A percentile compares a stretch with the other conserved stretches of the same genome.
phyloP scores from a whole-genome alignment of 1,140 invertebrate genomes.

The Pogonus chalceus region DNA sequence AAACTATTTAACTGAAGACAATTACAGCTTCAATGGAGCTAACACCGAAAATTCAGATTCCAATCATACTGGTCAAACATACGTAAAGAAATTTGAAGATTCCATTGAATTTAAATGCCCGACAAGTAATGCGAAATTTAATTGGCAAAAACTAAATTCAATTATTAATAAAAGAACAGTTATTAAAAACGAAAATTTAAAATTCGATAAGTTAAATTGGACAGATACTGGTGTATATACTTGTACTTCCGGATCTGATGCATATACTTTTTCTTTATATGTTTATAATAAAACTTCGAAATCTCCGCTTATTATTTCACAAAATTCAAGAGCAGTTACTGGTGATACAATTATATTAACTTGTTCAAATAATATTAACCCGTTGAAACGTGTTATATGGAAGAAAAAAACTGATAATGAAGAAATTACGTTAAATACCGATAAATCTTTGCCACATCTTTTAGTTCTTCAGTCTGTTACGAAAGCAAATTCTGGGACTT shows the following conservation, averaged over 20 bases:
- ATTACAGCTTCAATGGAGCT: too few species aligned
- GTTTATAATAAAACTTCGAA: not conserved
- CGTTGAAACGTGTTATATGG: not conserved
- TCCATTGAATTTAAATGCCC: too few species aligned
- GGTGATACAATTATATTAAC: not conserved
- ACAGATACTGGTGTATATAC: not conserved
- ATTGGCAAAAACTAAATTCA: too few species aligned
- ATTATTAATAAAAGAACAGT: not conserved
- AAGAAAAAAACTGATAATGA: not conserved
- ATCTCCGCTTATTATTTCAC: not conserved
- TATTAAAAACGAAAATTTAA: not conserved
- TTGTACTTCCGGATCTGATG: not conserved
- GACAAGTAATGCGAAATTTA: too few species aligned
- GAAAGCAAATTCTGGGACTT: not conserved
- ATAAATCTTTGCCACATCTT: not conserved
- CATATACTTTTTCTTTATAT: not conserved
- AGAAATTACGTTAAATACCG: not conserved
- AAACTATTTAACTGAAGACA: not conserved
- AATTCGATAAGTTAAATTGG: not conserved
- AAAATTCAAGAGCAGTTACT: not conserved
- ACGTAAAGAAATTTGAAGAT: too few species aligned
- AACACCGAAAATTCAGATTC: too few species aligned
- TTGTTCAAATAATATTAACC: not conserved
- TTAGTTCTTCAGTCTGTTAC: not conserved
- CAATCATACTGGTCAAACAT: too few species aligned